Base-by-base conservation (phyloP, 2,888 invertebrate species). In the Eupithecia dodoneata region DNA sequence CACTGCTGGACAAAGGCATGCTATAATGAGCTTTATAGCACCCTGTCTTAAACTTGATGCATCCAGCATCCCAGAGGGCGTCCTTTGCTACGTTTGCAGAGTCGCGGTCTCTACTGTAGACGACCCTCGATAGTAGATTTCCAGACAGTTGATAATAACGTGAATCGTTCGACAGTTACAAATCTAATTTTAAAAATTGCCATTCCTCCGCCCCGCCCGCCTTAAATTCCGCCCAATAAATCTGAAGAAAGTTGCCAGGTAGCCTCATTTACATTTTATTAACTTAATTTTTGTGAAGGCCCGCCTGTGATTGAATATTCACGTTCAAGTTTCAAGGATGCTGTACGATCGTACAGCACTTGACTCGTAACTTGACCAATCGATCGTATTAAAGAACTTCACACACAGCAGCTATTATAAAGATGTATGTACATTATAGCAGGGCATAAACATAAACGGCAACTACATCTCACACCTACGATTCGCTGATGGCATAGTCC, bases 201-300 rank as follows among this genome's bases (percentile, higher is more conserved):
- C 65, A 73, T 73, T 78, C 59, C 67, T 63, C 52, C 75, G 78
- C 76, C 75, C 52, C 75, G 78, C 76, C 75, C 80, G 78, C 77
- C 79, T 81, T 77, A 76, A 78, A 79, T 79, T 80, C 77, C 72
- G 67, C 42, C 76, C 81, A 78, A 81, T 81, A 81, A 81, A 80
- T 81, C 79, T 78, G 71, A 76, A 76, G 77, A 55, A 79, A 78
- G 72, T 76, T 79, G 71, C 42, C 75, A 76, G 78, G 84, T 88
- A 83, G 83, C 89, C 87, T 91, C 89, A 91, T 92, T 88, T 91
- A 87, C 91, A 92, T 91, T 91, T 91, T 91, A 91, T 91, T 89
- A 91, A 88, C 84, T 87, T 81, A 85, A 87, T 87, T 88, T 87
- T 87, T 87, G 73, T 76, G 66, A 18, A 76, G 65, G 77, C 72